Conservation (phyloP, 1,140 invertebrate species). For the Prorops nasuta region DNA sequence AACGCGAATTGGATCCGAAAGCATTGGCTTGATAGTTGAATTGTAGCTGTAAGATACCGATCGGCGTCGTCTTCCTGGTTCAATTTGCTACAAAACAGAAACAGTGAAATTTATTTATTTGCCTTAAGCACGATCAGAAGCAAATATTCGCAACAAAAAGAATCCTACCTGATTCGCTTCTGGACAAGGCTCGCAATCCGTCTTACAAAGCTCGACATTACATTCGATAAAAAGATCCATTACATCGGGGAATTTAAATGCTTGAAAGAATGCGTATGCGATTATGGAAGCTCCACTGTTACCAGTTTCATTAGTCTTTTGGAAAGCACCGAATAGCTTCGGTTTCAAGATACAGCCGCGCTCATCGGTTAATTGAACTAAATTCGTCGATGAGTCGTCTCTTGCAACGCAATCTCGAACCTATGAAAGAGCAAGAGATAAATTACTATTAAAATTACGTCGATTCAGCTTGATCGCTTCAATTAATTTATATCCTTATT, state of each 20-base stretch:
- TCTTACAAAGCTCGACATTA: slow-evolving; percentile 82
- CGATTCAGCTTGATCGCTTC: background rate
- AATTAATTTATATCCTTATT: background rate
- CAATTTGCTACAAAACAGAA: slow-evolving; percentile 55
- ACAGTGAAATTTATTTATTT: background rate
- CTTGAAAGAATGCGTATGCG: slow-evolving; percentile 78
- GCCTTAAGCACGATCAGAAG: background rate
- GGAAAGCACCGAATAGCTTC: slow-evolving; percentile 79
- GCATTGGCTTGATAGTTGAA: slow-evolving; percentile 35
- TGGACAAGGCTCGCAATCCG: slow-evolving; percentile 72
- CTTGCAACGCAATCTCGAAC: slow-evolving; percentile 75
- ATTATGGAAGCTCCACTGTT: slow-evolving; percentile 74
- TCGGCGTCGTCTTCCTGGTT: slow-evolving; percentile 61
- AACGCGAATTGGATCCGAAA: slow-evolving; percentile 61
- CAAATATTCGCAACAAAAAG: background rate
- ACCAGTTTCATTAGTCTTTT: slow-evolving; percentile 73
- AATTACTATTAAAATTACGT: background rate
- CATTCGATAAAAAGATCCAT: slow-evolving; percentile 84
- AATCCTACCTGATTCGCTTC: slow-evolving; percentile 60
- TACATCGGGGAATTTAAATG: slow-evolving; percentile 86
- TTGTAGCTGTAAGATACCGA: slow-evolving; percentile 46
- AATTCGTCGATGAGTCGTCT: slow-evolving; percentile 65
- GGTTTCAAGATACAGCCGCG: slow-evolving; percentile 79
- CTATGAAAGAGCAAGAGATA: slow-evolving; percentile 23
- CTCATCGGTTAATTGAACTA: slow-evolving; percentile 71